Conservation (phyloP, 2,113 vertebrate species). For the Psettodes erumei region DNA sequence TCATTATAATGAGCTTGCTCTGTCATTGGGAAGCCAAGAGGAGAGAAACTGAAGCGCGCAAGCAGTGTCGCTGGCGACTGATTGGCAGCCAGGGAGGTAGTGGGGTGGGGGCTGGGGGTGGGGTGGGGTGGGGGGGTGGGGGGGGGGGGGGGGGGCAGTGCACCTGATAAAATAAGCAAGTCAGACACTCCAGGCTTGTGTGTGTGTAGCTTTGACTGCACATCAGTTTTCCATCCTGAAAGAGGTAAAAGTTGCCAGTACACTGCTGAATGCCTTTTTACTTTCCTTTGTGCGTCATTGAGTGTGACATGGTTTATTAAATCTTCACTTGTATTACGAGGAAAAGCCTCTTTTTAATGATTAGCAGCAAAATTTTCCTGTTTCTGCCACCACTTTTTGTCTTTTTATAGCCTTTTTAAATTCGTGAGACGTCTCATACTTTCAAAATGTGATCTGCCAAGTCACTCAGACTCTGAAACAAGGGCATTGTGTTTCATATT, state of each 20-base stretch:
- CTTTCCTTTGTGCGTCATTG: constrained; percentile 56
- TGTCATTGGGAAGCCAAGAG: constrained; percentile 17
- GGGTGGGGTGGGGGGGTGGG: constrained; percentile 1
- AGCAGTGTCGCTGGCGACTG: constrained; percentile 41
- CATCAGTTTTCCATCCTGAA: constrained; percentile 67
- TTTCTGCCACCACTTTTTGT: background rate
- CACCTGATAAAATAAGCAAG: constrained; percentile 85
- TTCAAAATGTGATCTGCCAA: constrained; percentile 43
- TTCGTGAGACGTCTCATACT: background rate
- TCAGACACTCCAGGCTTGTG: constrained; percentile 40
- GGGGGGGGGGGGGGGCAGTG: constrained; percentile 38
- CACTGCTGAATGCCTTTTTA: constrained; percentile 32
- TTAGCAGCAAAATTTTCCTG: constrained; percentile 22
- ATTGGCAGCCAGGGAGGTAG: constrained; percentile 55
- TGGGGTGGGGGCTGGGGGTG: background rate
- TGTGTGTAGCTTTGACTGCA: constrained; percentile 35
- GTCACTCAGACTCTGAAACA: constrained; percentile 47
- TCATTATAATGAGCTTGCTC: constrained; percentile 12
- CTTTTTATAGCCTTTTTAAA: constrained; percentile 4
- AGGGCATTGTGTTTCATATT: constrained; percentile 49
- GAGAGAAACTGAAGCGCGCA: constrained; percentile 51
- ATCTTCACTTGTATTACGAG: constrained; percentile 38
- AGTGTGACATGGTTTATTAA: constrained; percentile 61
- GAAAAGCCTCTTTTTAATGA: constrained; percentile 37
- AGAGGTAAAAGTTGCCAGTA: constrained; percentile 50